phyloP scores from a whole-genome alignment of 1,140 invertebrate genomes.

The Panulirus ornatus region DNA sequence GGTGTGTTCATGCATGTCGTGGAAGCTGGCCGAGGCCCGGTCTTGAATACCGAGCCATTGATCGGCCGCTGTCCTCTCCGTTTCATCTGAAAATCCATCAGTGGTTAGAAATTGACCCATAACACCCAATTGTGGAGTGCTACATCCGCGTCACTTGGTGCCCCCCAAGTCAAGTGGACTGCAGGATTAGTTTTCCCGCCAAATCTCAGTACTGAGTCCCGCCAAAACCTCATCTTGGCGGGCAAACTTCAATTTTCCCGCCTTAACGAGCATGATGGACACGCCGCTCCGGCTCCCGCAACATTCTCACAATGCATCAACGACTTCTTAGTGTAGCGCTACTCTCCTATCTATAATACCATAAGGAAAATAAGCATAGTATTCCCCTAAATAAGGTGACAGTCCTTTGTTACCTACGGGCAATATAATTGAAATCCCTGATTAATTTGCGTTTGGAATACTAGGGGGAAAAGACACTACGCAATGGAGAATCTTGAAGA shows the following conservation, averaged over 20 bases:
- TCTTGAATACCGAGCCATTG: background rate
- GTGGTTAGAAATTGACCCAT: constrained; percentile 51
- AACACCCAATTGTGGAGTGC: constrained; percentile 34
- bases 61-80: background rate
- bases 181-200: constrained; percentile 49
- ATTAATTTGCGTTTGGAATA: too few species aligned
- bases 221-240: constrained; percentile 70
- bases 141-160: constrained; percentile 26
- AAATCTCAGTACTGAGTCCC: constrained; percentile 63
- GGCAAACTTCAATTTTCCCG: constrained; percentile 72
- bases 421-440: too few species aligned
- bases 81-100: constrained; percentile 50
- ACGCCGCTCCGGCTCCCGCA: constrained; percentile 21
- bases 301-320: constrained; percentile 18
- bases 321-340: constrained; percentile 11
- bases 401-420: too few species aligned
- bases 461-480: too few species aligned
- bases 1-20: background rate
- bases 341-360: too few species aligned
- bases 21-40: background rate
- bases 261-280: constrained; percentile 71
- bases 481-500: background rate
- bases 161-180: constrained; percentile 48
- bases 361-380: too few species aligned
- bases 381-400: too few species aligned